Evolutionary conservation across 2,888 invertebrate species (phyloP), one percentile per base, ranked within the genome.

Genomic region (Diploptera punctata): DNA sequence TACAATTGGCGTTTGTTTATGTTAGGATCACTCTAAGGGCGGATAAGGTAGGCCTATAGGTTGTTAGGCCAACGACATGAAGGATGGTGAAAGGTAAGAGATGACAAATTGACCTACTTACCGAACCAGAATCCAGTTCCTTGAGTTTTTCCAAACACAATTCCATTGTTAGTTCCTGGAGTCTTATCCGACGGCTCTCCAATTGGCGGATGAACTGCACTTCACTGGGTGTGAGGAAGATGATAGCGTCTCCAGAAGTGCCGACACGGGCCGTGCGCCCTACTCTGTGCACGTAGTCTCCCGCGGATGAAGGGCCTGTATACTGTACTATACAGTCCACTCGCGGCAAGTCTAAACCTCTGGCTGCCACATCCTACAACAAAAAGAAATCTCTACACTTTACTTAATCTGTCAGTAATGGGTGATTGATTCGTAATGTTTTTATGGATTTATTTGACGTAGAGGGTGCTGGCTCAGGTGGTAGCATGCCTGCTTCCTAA

Each of bases 281-380:
- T 67, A 97, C 95, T 78, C 97, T 89, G 83, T 98, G 98, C 24
- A 98, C 93, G 83, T 98, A 98, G 80, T 98, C 97, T 2, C 93
- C 91, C 1, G 93, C 90, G 0, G 91, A 91, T 60, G 92, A 90
- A 0, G 98, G 97, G 0, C 93, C 93, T 13, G 93, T 95, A 82
- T 93, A 97, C 83, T 98, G 98, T 31, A 98, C 85, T 19, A 98
- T 95, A 81, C 95, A 90, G 80, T 95, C 92, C 13, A 97, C 94
- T 77, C 90, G 88, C 0, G 96, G 95, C 69, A 98, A 88, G 81
- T 98, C 97, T 75, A 98, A 85, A 4, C 98, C 98, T 72, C 98
- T 88, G 0, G 97, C 93, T 13, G 94, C 97, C 0, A 98, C 97
- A 82, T 98, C 98, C 95, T 96, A 79, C 3, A 33, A 31, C 24